phyloP scores from a whole-genome alignment of 1,140 invertebrate genomes.

The Calosoma granatense region DNA sequence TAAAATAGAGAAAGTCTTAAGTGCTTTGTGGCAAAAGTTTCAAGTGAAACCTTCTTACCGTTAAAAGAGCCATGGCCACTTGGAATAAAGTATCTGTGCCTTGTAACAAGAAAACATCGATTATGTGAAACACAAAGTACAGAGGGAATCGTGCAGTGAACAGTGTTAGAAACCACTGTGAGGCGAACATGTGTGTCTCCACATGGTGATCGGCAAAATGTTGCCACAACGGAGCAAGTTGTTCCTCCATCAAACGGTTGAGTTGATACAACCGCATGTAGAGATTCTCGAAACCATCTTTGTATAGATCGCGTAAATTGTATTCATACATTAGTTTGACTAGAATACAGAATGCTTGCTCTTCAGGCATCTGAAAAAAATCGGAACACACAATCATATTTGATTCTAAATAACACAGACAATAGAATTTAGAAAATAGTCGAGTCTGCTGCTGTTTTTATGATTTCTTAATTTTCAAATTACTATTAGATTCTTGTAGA shows the following conservation, averaged over 20 bases:
- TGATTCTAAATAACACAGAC: constrained; percentile 11
- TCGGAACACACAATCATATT: too few species aligned
- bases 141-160: constrained; percentile 98
- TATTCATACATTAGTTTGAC: constrained; percentile 98
- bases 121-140: constrained; percentile 93
- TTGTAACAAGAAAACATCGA: constrained; percentile 92
- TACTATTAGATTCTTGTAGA: too few species aligned
- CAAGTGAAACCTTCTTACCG: constrained; percentile 42
- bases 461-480: too few species aligned
- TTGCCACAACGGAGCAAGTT: constrained; percentile 76
- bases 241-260: constrained; percentile 91
- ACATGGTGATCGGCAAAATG: constrained; percentile 88
- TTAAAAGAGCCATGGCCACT: constrained; percentile 87
- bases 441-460: too few species aligned
- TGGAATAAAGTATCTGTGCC: constrained; percentile 93
- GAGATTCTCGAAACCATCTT: constrained; percentile 91
- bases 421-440: neutral
- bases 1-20: too few species aligned
- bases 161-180: constrained; percentile 98
- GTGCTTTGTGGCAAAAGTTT: too few species aligned
- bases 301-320: constrained; percentile 86
- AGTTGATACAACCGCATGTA: constrained; percentile 94
- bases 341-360: constrained; percentile 95
- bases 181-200: constrained; percentile 98
- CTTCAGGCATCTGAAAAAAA: constrained; percentile 89